Percentiles rank a stretch among this genome's conserved stretches.
Conservation (phyloP, 2,113 vertebrate species). For the Echinops telfairi region DNA sequence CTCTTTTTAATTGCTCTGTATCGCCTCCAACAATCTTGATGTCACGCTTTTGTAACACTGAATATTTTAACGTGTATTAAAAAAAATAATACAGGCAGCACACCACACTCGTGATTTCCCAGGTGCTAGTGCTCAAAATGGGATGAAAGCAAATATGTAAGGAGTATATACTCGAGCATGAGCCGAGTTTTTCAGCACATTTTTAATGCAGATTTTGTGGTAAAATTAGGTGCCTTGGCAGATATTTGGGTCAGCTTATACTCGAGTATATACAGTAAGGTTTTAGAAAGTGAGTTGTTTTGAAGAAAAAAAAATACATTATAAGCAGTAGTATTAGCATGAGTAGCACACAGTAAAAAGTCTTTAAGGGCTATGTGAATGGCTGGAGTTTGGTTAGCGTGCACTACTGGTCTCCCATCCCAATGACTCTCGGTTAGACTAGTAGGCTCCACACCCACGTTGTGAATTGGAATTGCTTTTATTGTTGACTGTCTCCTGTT, state of each 20-base stretch:
- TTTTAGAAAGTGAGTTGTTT: constrained; percentile 15
- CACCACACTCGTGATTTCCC: constrained; percentile 25
- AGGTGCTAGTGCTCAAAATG: not conserved
- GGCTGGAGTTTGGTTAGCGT: not conserved
- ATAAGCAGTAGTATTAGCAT: not conserved
- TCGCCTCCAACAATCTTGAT: not conserved
- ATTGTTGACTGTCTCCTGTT: not conserved
- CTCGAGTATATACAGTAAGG: not conserved
- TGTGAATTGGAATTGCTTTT: not conserved
- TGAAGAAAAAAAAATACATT: constrained; percentile 10
- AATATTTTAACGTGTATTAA: constrained; percentile 57
- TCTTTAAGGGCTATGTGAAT: not conserved
- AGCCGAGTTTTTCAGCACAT: too few relatives aligned
- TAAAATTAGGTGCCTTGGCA: too few relatives aligned
- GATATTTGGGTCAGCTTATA: too few relatives aligned
- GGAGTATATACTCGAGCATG: too few relatives aligned
- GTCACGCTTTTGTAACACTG: constrained; percentile 44
- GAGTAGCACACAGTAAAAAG: not conserved
- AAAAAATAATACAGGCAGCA: constrained; percentile 45
- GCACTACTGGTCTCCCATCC: not conserved
- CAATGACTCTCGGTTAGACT: not conserved
- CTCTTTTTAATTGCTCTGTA: constrained; percentile 51
- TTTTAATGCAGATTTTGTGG: too few relatives aligned
- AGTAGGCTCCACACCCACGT: too few relatives aligned
- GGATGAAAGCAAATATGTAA: constrained; percentile 17